Conservation (phyloP, 2,888 invertebrate genomes). For the Agriopis aurantiaria region DNA sequence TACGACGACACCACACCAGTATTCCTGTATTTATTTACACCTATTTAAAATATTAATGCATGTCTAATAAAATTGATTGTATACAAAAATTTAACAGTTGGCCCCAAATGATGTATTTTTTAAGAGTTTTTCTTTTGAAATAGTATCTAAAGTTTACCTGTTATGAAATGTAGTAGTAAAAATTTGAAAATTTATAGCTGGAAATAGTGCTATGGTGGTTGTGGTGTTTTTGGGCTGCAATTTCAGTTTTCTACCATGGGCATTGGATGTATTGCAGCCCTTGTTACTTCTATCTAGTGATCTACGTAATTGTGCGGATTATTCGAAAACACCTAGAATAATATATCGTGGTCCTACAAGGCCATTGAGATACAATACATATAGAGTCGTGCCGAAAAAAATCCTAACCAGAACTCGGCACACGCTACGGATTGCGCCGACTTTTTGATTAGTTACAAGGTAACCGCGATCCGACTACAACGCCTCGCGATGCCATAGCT, state of each 20-base stretch:
- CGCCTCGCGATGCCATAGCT: too few relatives aligned
- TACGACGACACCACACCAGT: constrained; percentile 31
- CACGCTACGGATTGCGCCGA: too few relatives aligned
- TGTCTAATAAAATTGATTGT: constrained; percentile 9
- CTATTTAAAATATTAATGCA: constrained; percentile 10
- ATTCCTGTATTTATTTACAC: constrained; percentile 7
- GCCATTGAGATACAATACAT: too few relatives aligned
- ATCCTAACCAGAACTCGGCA: too few relatives aligned
- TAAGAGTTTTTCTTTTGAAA: constrained; percentile 11
- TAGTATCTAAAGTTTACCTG: constrained; percentile 10
- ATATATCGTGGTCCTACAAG: background rate
- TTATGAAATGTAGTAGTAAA: constrained; percentile 9
- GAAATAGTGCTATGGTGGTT: background rate
- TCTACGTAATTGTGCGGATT: background rate
- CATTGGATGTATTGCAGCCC: background rate
- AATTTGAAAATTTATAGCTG: constrained; percentile 9
- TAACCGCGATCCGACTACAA: too few relatives aligned
- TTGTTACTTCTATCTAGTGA: background rate
- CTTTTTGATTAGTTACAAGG: too few relatives aligned
- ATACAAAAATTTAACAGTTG: constrained; percentile 26
- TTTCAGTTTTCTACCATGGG: background rate
- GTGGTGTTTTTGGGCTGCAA: background rate
- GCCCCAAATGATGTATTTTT: constrained; percentile 22
- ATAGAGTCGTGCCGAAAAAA: too few relatives aligned
- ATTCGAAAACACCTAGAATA: background rate